phyloP scores from a whole-genome alignment of 1,140 invertebrate genomes.

The Drosophila sproati region DNA sequence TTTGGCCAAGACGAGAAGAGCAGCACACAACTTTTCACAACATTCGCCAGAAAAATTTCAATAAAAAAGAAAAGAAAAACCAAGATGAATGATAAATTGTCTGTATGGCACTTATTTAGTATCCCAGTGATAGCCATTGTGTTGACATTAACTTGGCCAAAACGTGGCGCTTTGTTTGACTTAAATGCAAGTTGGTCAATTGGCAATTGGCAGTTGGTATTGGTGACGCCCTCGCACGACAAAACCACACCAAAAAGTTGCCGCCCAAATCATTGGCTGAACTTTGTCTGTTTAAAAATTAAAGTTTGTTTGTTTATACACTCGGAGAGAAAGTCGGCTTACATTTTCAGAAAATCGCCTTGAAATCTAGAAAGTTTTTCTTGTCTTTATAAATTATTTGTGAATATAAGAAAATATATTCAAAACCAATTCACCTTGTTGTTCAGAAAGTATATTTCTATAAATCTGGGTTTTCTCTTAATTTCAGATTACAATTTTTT shows the following conservation, averaged over 20 bases:
- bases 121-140: constrained; percentile 47
- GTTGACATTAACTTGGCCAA: constrained; percentile 55
- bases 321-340: too few species aligned
- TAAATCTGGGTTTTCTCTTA: too few species aligned
- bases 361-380: too few species aligned
- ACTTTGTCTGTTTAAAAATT: constrained; percentile 56
- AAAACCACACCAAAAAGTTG: constrained; percentile 31
- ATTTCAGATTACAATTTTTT: too few species aligned
- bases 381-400: too few species aligned
- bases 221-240: constrained; percentile 59
- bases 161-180: constrained; percentile 39
- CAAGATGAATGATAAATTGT: constrained; percentile 51
- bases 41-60: constrained; percentile 51
- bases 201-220: constrained; percentile 56
- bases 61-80: constrained; percentile 19
- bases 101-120: constrained; percentile 61
- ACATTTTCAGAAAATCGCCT: too few species aligned
- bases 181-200: constrained; percentile 62
- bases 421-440: too few species aligned
- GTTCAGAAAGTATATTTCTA: too few species aligned
- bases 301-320: constrained; percentile 25
- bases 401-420: too few species aligned
- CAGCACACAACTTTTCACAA: constrained; percentile 54
- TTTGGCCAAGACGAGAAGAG: constrained; percentile 40
- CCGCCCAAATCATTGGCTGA: constrained; percentile 60